Conservation (phyloP, 2,888 invertebrate species). For the Trileptium ribeirensis region DNA sequence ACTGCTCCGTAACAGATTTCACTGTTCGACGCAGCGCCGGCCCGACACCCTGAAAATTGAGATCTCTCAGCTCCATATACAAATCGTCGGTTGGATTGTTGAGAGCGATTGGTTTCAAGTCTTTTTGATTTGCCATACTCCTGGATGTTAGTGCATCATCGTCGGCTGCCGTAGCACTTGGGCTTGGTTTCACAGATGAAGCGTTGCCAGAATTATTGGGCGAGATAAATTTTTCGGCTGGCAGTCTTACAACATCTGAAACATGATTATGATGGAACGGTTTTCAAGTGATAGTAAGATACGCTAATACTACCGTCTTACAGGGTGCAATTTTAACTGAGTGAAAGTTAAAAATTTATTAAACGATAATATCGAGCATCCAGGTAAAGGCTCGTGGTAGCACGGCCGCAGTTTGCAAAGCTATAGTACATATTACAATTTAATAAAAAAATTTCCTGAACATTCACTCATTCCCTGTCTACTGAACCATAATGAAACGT, state of each 20-base stretch:
- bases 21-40: conserved; percentile 76
- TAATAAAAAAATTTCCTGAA: too few species aligned
- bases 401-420: too few species aligned
- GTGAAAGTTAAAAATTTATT: too few species aligned
- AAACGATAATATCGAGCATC: too few species aligned
- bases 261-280: too few species aligned
- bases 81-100: conserved; percentile 82
- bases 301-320: too few species aligned
- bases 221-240: conserved; percentile 71
- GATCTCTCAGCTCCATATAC: conserved; percentile 79
- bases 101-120: conserved; percentile 55
- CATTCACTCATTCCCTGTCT: too few species aligned
- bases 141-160: not conserved
- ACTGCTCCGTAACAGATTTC: conserved; percentile 72
- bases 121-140: not conserved
- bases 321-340: too few species aligned
- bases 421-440: too few species aligned
- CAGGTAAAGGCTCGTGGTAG: too few species aligned
- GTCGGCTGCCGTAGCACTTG: not conserved
- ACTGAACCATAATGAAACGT: too few species aligned
- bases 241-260: conserved; percentile 56
- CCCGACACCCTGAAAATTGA: conserved; percentile 84
- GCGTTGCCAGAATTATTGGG: not conserved
- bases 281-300: too few species aligned
- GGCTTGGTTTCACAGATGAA: not conserved